Conservation (phyloP, 1,140 invertebrate species). For the Drosophila biarmipes region DNA sequence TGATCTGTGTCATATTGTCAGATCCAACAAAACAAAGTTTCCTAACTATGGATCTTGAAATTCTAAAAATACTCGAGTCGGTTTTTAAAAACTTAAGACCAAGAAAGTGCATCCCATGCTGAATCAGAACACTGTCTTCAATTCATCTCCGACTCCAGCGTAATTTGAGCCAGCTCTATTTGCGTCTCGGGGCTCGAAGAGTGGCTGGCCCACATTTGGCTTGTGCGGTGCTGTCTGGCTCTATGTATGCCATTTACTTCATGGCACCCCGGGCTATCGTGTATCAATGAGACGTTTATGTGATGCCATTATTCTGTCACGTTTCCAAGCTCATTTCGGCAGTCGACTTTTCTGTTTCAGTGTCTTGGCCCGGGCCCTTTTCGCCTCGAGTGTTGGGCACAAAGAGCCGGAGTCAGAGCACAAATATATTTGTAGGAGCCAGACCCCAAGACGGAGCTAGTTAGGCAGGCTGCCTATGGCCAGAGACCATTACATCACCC, state of each 20-base stretch:
- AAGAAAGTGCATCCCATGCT: background rate
- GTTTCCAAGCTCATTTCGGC: slow-evolving; percentile 60
- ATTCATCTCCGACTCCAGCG: slow-evolving; percentile 6
- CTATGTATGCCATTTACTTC: slow-evolving; percentile 40
- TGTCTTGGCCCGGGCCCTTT: slow-evolving; percentile 22
- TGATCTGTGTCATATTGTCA: too few species aligned
- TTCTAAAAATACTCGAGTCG: too few species aligned
- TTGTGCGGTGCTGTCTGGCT: slow-evolving; percentile 19
- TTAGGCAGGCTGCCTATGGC: slow-evolving; percentile 34
- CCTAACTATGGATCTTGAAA: too few species aligned
- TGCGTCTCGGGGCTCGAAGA: slow-evolving; percentile 15
- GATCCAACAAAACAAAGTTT: too few species aligned
- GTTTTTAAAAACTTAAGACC: background rate
- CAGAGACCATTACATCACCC: slow-evolving; percentile 62
- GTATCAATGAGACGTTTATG: slow-evolving; percentile 65
- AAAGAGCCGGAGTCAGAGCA: slow-evolving; percentile 15
- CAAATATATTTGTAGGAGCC: slow-evolving; percentile 2
- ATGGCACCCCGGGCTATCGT: slow-evolving; percentile 36
- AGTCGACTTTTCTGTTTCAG: slow-evolving; percentile 32
- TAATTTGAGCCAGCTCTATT: slow-evolving; percentile 31
- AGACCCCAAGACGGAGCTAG: slow-evolving; percentile 30
- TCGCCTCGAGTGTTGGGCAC: slow-evolving; percentile 23
- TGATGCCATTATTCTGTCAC: slow-evolving; percentile 76
- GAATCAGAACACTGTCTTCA: background rate
- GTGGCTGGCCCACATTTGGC: slow-evolving; percentile 33